A percentile compares a stretch with the other conserved stretches of the same genome.
These are phyloP conservation scores for Papilio glaucus DNA, from an alignment of 1,140 invertebrate species.

Conservation along the genomic window DNA sequence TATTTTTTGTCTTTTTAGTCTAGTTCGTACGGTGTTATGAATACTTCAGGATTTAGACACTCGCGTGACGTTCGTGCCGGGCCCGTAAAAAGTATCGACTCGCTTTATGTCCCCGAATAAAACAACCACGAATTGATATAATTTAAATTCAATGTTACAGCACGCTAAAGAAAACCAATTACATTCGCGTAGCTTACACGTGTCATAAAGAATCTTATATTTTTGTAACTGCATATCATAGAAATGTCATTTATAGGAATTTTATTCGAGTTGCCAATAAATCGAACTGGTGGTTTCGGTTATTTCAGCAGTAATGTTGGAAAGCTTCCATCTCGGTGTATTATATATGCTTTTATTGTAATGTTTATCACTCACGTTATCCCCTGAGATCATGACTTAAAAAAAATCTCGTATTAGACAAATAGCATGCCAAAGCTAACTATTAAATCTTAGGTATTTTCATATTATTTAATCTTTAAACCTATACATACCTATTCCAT, in stretches of 20 bases:
- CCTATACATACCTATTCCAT: too few relatives aligned
- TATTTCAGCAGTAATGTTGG: too few relatives aligned
- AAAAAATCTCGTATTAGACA: too few relatives aligned
- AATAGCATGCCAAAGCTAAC: too few relatives aligned
- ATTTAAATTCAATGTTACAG: constrained; percentile 12
- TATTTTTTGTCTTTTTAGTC: constrained; percentile 45
- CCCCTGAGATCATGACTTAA: too few relatives aligned
- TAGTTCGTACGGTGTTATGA: constrained; percentile 52
- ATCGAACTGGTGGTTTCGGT: too few relatives aligned
- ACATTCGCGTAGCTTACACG: background rate
- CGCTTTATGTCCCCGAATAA: constrained; percentile 11
- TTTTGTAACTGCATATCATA: background rate
- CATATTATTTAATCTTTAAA: too few relatives aligned
- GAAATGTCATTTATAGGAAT: background rate
- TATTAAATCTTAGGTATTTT: too few relatives aligned
- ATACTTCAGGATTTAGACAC: constrained; percentile 49
- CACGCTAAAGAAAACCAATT: background rate
- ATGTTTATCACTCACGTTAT: too few relatives aligned
- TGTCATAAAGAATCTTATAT: constrained; percentile 17
- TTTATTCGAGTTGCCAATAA: background rate
- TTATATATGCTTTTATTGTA: too few relatives aligned
- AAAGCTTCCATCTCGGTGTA: too few relatives aligned
- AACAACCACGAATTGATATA: constrained; percentile 16
- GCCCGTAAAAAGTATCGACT: constrained; percentile 43
- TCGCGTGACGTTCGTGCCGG: constrained; percentile 43